Base-by-base conservation (phyloP, 1,140 invertebrate species). In the Sycophaga agraensis region DNA sequence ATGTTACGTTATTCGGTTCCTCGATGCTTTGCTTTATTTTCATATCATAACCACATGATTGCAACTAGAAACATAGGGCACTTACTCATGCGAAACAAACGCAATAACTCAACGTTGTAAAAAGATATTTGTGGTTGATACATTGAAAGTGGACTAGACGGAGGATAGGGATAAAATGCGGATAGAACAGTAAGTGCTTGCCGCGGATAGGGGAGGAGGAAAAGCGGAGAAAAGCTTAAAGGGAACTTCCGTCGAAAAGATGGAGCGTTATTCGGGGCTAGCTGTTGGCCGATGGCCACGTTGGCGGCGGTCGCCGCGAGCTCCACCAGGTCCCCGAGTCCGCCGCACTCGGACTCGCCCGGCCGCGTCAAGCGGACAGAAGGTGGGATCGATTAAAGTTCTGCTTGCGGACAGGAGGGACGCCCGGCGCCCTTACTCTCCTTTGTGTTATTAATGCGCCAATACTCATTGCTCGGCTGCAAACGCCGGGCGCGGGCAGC, bases 401-500 rank as follows among this genome's bases (percentile, higher is more conserved):
- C 35, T 35, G 45, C 31, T 49, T 40, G 46, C 46, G 16, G 4
- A 24, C 16, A 7, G 22, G 22, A 17, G 11, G 17, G 12, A 21
- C 16, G 45, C 16, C 34, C 35, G 4, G 43, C 5, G 6, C 14
- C 3, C 2, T 28, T 14, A 21, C 16, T n/a, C 16, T 37, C 42
- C 48, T 57, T 45, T 55, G 51, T 66, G 63, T 66, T 66, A 70
- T 68, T 70, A 70, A 68, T 70, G 66, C 35, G 37, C 53, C 53
- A 63, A 62, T 62, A 54, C 57, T 56, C 56, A 59, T 31, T 19
- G 14, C 49, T 54, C 59, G 63, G 43, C 50, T 40, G 56, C 61
- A 55, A 66, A 64, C 61, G 60, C 69, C 62, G 62, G 66, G 61
- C 43, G 59, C 64, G 67, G 59, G n/a, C n/a, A 64, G 26, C 57